Evolutionary conservation across 2,888 invertebrate species (phyloP).

Genomic region (Plemyria rubiginata): DNA sequence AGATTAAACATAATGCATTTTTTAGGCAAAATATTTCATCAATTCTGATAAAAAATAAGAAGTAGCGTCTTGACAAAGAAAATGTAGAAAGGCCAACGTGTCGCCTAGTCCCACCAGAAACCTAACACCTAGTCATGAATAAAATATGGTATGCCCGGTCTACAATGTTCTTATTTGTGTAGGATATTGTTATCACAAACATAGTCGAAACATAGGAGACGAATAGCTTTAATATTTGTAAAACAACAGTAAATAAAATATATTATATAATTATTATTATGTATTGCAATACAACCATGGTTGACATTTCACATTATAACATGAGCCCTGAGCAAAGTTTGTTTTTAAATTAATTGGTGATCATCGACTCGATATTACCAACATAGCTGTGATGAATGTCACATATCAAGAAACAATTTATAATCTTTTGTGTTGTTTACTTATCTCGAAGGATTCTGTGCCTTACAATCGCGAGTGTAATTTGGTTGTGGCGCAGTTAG

Average conservation of each 20-base stretch:
- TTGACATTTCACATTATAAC: neutral
- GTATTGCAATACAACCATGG: no score
- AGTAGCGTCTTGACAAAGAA: neutral
- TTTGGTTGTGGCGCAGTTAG: constrained; percentile 38
- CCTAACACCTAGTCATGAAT: neutral
- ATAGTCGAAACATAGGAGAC: neutral
- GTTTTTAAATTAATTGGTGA: no score
- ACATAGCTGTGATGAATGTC: no score
- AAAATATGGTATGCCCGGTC: neutral
- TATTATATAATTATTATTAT: no score
- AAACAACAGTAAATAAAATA: neutral
- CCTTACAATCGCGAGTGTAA: neutral
- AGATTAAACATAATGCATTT: no score
- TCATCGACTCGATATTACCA: no score
- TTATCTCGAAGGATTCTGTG: neutral
- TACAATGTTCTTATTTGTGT: neutral
- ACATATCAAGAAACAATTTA: no score
- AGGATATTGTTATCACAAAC: neutral
- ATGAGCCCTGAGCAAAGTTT: no score
- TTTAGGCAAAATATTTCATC: no score
- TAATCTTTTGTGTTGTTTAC: no score
- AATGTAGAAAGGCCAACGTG: neutral
- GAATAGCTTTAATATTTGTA: neutral
- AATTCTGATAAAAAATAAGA: no score
- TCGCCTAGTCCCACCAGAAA: neutral